These are phyloP conservation scores for Drosophila lowei DNA, from an alignment of 1,140 invertebrate genomes.

Conservation along the genomic window DNA sequence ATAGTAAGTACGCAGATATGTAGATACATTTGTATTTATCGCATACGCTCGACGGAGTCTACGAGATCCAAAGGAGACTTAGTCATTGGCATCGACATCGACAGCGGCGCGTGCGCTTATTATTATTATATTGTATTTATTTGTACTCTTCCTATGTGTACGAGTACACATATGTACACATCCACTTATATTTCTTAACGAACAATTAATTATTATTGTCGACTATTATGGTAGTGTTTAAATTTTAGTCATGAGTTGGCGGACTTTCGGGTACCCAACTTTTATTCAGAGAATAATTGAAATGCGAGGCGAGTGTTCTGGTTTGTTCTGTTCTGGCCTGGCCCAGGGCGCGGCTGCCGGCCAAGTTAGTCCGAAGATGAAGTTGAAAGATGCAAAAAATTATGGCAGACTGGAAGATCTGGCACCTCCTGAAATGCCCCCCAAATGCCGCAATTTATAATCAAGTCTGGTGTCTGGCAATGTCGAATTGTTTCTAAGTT, in stretches of 20 bases:
- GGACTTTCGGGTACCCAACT: not conserved
- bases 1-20: not conserved
- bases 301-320: conserved; percentile 42
- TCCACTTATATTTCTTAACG: conserved; percentile 51
- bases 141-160: conserved; percentile 41
- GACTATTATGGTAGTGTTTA: conserved; percentile 40
- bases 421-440: conserved; percentile 3
- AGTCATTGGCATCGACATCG: conserved; percentile 52
- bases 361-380: conserved; percentile 38
- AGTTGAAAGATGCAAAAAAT: conserved; percentile 3
- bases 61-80: conserved; percentile 54
- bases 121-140: conserved; percentile 41
- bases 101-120: conserved; percentile 59
- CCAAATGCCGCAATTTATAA: conserved; percentile 11
- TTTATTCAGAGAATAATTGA: conserved; percentile 39
- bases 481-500: too few species aligned
- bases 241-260: conserved; percentile 55
- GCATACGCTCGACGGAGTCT: conserved; percentile 12
- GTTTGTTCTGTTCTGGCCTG: not conserved
- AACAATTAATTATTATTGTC: conserved; percentile 54
- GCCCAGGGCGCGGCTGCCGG: conserved; percentile 18
- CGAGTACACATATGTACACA: not conserved
- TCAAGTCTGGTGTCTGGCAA: not conserved
- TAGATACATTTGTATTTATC: conserved; percentile 34
- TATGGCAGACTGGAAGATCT: not conserved